Conservation (phyloP, 1,140 invertebrate species). For the Halictus rubicundus region DNA sequence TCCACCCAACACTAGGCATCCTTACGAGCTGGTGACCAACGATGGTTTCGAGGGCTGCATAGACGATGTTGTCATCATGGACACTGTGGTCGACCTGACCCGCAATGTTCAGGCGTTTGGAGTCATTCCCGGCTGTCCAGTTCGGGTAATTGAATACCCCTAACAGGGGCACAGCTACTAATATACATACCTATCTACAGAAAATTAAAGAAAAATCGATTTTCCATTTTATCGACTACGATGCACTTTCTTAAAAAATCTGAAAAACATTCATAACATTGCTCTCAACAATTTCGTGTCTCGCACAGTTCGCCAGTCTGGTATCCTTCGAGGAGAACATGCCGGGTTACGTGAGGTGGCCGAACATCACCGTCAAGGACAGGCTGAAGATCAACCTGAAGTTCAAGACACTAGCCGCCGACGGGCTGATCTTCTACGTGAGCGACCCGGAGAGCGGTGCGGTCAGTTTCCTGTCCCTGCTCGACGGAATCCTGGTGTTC, state of each 20-base stretch:
- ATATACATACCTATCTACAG: too few relatives aligned
- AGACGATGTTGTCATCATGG: constrained; percentile 88
- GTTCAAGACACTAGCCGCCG: constrained; percentile 90
- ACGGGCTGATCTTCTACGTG: constrained; percentile 90
- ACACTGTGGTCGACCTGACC: constrained; percentile 88
- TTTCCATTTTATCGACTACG: neutral
- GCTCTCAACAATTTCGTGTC: too few relatives aligned
- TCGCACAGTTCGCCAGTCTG: constrained; percentile 78
- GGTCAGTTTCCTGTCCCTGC: constrained; percentile 85
- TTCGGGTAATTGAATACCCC: too few relatives aligned
- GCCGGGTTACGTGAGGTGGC: constrained; percentile 85
- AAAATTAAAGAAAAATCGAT: too few relatives aligned
- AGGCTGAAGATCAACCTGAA: constrained; percentile 90
- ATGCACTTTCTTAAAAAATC: too few relatives aligned
- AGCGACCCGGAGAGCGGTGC: constrained; percentile 81
- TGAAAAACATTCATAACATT: too few relatives aligned
- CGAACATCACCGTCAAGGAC: constrained; percentile 82
- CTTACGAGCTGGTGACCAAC: constrained; percentile 84
- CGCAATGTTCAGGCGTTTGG: constrained; percentile 89
- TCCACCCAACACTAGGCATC: constrained; percentile 82
- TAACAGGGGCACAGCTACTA: too few relatives aligned
- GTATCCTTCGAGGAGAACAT: constrained; percentile 83
- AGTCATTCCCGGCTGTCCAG: constrained; percentile 91
- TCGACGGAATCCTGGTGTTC: constrained; percentile 86
- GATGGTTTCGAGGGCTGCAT: constrained; percentile 97